A percentile compares a stretch with the other conserved stretches of the same genome.
phyloP scores from a whole-genome alignment of 53 echinoderm and acorn worm species.

The Zoroaster sp. region DNA sequence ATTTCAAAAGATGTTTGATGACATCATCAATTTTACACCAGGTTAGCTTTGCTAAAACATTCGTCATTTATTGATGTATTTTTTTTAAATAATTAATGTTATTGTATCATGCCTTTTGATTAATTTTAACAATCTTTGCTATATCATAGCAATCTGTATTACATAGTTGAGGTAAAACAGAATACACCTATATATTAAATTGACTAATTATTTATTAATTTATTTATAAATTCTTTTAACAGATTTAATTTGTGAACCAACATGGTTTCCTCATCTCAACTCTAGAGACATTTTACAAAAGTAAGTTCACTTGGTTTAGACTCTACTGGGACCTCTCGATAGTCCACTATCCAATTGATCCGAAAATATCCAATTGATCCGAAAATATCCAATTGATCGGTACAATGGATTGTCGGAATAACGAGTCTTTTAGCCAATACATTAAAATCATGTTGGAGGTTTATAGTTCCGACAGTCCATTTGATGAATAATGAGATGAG shows the following conservation, averaged over 20 bases:
- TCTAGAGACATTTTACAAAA: conserved; percentile 63
- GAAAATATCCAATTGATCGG: background rate
- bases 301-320: conserved; percentile 70
- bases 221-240: background rate
- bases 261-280: conserved; percentile 81
- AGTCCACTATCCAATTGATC: background rate
- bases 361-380: background rate
- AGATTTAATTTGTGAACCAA: conserved; percentile 94
- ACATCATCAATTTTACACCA: no score
- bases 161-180: background rate
- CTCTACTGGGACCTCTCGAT: background rate
- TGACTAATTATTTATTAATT: background rate
- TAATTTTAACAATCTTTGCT: background rate
- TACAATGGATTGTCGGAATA: background rate
- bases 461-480: no score
- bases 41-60: no score
- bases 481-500: no score
- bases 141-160: background rate
- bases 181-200: background rate
- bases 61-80: no score
- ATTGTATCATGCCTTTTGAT: background rate
- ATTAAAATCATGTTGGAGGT: background rate
- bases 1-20: no score
- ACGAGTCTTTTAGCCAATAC: background rate
- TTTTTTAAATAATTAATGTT: background rate